A percentile compares a stretch with the other conserved stretches of the same genome.
Conservation (phyloP, 2,113 vertebrate genomes). For the Seriola aureovittata region DNA sequence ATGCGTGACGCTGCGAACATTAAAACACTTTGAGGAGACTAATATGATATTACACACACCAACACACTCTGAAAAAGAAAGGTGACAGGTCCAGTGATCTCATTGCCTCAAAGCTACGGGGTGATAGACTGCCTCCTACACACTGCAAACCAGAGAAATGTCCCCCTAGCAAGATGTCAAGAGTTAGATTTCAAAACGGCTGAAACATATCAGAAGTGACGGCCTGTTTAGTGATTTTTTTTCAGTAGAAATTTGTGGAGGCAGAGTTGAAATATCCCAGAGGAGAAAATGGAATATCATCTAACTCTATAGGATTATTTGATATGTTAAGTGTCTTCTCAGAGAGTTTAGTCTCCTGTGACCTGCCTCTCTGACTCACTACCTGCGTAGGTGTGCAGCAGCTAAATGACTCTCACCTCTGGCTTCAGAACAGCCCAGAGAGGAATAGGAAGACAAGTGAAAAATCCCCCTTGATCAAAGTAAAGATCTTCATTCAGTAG, state of each 20-base stretch:
- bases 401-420: constrained; percentile 54
- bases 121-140: constrained; percentile 73
- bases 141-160: constrained; percentile 67
- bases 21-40: constrained; percentile 76
- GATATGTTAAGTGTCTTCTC: background rate
- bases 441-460: constrained; percentile 23
- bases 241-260: constrained; percentile 3
- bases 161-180: constrained; percentile 61
- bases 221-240: constrained; percentile 17
- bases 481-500: constrained; percentile 27
- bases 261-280: background rate
- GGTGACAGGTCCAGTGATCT: constrained; percentile 75
- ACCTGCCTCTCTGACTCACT: constrained; percentile 51
- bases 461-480: constrained; percentile 59
- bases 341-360: constrained; percentile 42
- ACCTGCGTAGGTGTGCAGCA: constrained; percentile 56
- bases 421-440: constrained; percentile 14
- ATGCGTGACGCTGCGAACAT: constrained; percentile 75
- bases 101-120: constrained; percentile 77
- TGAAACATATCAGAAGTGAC: constrained; percentile 32
- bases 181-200: constrained; percentile 75
- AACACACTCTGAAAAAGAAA: constrained; percentile 54
- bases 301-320: background rate
- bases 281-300: constrained; percentile 8
- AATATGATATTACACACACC: constrained; percentile 74